A percentile compares a stretch with the other conserved stretches of the same genome.
Evolutionary conservation across 2,797 vertebrate species (phyloP).

Genomic region (Naso thynnoides): DNA sequence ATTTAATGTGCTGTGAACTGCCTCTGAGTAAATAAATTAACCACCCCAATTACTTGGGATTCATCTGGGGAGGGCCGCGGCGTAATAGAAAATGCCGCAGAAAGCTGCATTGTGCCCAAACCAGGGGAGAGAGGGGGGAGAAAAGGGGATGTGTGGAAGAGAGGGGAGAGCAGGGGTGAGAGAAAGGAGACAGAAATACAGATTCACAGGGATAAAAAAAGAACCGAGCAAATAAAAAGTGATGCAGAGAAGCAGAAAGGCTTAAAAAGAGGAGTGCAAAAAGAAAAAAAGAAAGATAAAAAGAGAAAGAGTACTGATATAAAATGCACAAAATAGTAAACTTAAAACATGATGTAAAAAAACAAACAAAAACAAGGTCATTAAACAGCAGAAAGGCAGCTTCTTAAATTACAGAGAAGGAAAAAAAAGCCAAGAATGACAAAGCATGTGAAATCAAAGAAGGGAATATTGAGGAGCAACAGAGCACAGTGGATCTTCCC

Average conservation of each 20-base stretch:
- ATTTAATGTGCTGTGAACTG: slow-evolving; percentile 99
- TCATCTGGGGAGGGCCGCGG: slow-evolving; percentile 94
- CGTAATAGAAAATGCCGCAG: slow-evolving; percentile 92
- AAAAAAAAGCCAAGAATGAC: slow-evolving; percentile 17
- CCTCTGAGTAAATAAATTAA: slow-evolving; percentile 99
- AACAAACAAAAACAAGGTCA: not conserved
- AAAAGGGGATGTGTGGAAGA: slow-evolving; percentile 29
- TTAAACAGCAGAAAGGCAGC: slow-evolving; percentile 4
- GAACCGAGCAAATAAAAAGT: slow-evolving; percentile 31
- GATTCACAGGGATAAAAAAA: slow-evolving; percentile 64
- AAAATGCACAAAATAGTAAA: not conserved
- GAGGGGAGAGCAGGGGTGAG: slow-evolving; percentile 31
- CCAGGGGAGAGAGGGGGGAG: slow-evolving; percentile 47
- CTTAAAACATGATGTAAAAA: not conserved
- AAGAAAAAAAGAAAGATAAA: not conserved
- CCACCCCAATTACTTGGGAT: slow-evolving; percentile 99
- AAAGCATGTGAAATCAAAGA: slow-evolving; percentile 57
- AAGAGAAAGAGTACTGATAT: not conserved
- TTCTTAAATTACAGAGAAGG: not conserved
- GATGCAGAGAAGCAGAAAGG: slow-evolving; percentile 9
- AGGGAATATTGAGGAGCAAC: slow-evolving; percentile 50
- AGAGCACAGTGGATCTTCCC: slow-evolving; percentile 64
- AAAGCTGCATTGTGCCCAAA: slow-evolving; percentile 93
- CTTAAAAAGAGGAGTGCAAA: not conserved
- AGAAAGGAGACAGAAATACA: slow-evolving; percentile 42